Base-by-base conservation (phyloP, 2,113 vertebrate species). In the Hippolais icterina region DNA sequence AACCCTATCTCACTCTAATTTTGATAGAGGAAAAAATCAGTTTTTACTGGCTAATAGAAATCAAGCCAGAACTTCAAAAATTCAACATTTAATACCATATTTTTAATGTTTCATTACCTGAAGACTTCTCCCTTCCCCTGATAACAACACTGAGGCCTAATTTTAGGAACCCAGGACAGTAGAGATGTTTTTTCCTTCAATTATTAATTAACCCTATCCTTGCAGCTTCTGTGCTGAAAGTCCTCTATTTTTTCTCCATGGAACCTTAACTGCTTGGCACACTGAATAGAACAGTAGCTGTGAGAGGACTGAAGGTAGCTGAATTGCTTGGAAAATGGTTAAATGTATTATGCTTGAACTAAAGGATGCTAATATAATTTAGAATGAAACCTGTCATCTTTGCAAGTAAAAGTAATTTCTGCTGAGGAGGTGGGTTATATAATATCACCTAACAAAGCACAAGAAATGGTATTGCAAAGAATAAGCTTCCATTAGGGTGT, bases 381-480 rank as follows among this genome's bases (percentile, higher is more conserved):
- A 87, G 83, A 95, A 83, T 74, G 80, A 93, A 94, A 94, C 50
- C 82, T 96, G 92, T 87, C 92, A 96, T 93, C 72, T 92, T 92
- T 53, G 49, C 35, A 95, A 93, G 84, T 64, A 50, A 86, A 93
- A 92, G 65, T 87, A 12, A 72, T 75, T 94, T 85, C 88, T 93
- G 41, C 29, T 82, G 83, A 96, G 96, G 89, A 87, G 91, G 89
- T 76, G 89, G 81, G 70, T 97, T 96, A 94, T 79, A 80, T 89
- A 94, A 91, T 85, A 79, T 63, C 88, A 90, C 72, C 35, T 89
- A 94, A 96, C 81, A 96, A 95, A 96, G 89, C 57, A 89, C 37
- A 87, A 91, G 87, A 80, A 95, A 93, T 79, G 79, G 33, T 54
- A 89, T 33, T 69, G 63, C 57, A 90, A 89, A 91, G 81, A 95